Base-by-base conservation (phyloP, 2,797 vertebrate species). In the Lacerta viridis region DNA sequence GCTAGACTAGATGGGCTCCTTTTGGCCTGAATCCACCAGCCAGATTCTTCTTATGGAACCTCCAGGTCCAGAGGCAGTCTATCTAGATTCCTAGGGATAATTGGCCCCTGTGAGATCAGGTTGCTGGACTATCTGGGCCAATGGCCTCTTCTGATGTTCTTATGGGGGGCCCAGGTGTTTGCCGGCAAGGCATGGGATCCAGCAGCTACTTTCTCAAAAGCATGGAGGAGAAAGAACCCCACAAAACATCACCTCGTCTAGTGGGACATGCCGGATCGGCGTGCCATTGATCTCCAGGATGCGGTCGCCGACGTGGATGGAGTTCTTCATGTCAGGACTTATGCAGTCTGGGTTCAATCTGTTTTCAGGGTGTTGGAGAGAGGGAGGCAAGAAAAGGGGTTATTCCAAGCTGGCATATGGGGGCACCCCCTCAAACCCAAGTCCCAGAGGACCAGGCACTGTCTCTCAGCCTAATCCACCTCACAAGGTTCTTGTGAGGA, bases 211-310 rank as follows among this genome's bases (percentile, higher is more conserved):
- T 20, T n/a, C 20, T 8, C 3, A 18, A n/a, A 25, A 13, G 17
- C n/a, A 46, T 8, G 46, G 1, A 29, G 2, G 29, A 17, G 64
- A 36, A 0, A 5, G 50, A 2, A 13, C 5, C 15, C 2, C 4
- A 15, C 13, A 7, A 20, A 1, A 0, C 0, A 46, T 68, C 96
- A 99, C 99, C 98, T 99, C 99, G 0, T 99, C 99, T 91, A 99
- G 94, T 0, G 99, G 98, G 84, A 99, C 98, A 0, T 99, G 98
- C 89, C 98, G 97, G 15, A 99, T 98, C 20, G 99, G 99, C 0
- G 99, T 99, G 88, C 99, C 99, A 0, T 99, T 99, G 95, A 99
- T 99, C 95, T 99, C 99, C 75, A 99, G 97, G 95, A 99, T 99
- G 88, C 98, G 97, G 93, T 99, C 99, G 2, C 99, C 99, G 0